A percentile compares a stretch with the other conserved stretches of the same genome.
Evolutionary conservation across 2,888 invertebrate genomes (phyloP).

Genomic region (Autographa pulchrina): DNA sequence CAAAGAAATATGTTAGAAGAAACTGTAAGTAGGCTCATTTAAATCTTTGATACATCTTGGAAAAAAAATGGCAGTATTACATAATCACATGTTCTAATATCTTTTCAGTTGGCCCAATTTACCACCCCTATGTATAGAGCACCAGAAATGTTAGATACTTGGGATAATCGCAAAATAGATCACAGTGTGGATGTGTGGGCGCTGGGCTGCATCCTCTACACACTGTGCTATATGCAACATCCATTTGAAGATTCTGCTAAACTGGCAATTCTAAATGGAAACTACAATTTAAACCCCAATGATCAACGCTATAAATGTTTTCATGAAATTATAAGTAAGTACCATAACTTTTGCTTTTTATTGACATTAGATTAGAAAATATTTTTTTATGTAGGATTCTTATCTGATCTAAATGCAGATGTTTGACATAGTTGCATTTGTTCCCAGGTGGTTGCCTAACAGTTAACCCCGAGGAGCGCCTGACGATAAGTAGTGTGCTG

Average conservation of each 20-base stretch:
- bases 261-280: slow-evolving; percentile 98
- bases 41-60: not conserved
- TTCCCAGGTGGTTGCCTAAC: slow-evolving; percentile 93
- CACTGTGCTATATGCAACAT: slow-evolving; percentile 97
- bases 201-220: slow-evolving; percentile 97
- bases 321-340: slow-evolving; percentile 96
- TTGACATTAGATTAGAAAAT: slow-evolving; percentile 19
- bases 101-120: slow-evolving; percentile 91
- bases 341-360: slow-evolving; percentile 24
- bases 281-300: slow-evolving; percentile 95
- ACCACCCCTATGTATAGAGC: slow-evolving; percentile 99
- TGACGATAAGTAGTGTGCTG: slow-evolving; percentile 94
- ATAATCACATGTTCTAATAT: slow-evolving; percentile 30
- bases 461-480: slow-evolving; percentile 94
- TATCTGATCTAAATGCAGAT: slow-evolving; percentile 12
- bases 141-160: slow-evolving; percentile 99
- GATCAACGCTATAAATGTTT: slow-evolving; percentile 95
- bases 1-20: slow-evolving; percentile 97
- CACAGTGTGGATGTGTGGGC: slow-evolving; percentile 98
- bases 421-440: slow-evolving; percentile 49
- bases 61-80: slow-evolving; percentile 1
- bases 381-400: not conserved
- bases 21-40: slow-evolving; percentile 90
- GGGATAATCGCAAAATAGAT: slow-evolving; percentile 98
- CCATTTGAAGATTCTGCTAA: slow-evolving; percentile 99